Evolutionary conservation across 2,888 invertebrate genomes (phyloP), one percentile per base, ranked within the genome.

Genomic region (Zygothrica quintamaculata): DNA sequence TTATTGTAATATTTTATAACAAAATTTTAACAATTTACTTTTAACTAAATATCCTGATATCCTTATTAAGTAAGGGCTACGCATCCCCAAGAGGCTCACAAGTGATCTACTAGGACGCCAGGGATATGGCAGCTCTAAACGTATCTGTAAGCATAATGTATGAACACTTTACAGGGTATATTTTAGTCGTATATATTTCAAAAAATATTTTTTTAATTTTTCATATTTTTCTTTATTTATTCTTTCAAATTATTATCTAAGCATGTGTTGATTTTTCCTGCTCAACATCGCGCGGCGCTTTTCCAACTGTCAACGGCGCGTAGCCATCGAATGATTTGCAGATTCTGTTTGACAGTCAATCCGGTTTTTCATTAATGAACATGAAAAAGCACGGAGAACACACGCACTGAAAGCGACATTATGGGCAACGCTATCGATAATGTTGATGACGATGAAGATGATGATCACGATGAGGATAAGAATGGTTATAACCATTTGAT

Each of bases 341-440:
- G 88, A 84, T 84, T 84, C 80, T 69, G 74, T 77, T 76, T 80
- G 85, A 87, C 85, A 81, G 67, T 64, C 68, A 61, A 84, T 74
- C 88, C 84, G 87, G 82, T 86, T 88, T 84, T 86, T 84, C 86
- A 84, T 84, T 84, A 84, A 84, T 88, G 88, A 88, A 86, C 84
- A 74, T 67, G 67, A 65, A 53, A 25, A 16, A 16, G 40, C 12
- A 37, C 12, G 34, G 15, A 42, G 84, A 84, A 73, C 84, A 84
- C 77, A 77, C 84, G 69, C 84, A 84, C 75, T 57, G 66, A 57
- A 58, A 26, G 48, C 52, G 42, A 40, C 39, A 39, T 13, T 13
- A 39, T 3, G 26, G 26, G 8, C 26, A 26, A 26, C 26, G 26
- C 4, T 8, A 8, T 13, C n/a, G 53, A 29, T 9, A 26, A n/a